Evolutionary conservation across 2,113 vertebrate genomes (phyloP).

Genomic region (Etheostoma cragini): DNA sequence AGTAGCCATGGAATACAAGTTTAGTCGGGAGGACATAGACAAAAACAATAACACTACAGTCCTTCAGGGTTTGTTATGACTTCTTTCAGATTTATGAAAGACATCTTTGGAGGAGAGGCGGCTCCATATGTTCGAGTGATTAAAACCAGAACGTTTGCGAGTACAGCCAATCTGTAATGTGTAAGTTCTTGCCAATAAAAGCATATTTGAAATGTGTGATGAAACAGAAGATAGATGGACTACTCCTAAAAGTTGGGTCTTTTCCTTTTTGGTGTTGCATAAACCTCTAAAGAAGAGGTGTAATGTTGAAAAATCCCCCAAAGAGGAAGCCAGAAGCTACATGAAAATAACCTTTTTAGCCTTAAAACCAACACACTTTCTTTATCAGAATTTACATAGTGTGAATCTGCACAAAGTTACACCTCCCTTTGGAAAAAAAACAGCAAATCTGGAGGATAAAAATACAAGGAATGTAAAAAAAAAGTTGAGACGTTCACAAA

Average conservation of each 20-base stretch:
- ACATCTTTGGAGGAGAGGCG: constrained; percentile 30
- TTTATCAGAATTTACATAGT: constrained; percentile 18
- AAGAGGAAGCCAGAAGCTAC: not conserved
- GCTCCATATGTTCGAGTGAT: constrained; percentile 34
- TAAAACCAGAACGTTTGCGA: constrained; percentile 16
- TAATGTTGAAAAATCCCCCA: not conserved
- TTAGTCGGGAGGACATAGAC: constrained; percentile 38
- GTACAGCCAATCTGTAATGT: not conserved
- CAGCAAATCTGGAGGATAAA: not conserved
- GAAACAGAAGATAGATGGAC: not conserved
- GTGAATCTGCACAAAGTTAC: not conserved
- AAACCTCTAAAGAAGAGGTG: not conserved
- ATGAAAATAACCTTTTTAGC: constrained; percentile 4
- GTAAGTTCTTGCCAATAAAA: not conserved
- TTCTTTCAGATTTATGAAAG: constrained; percentile 49
- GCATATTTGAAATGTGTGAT: not conserved
- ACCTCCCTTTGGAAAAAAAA: not conserved
- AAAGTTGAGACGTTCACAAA: too few relatives aligned
- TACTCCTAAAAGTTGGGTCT: not conserved
- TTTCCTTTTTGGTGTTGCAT: not conserved
- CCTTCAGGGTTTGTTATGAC: constrained; percentile 50
- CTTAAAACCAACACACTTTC: not conserved
- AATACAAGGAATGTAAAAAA: not conserved
- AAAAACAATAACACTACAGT: constrained; percentile 64
- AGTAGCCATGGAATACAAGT: constrained; percentile 63